Conservation (phyloP, 2,888 invertebrate genomes). For the Heliconius aoede region DNA sequence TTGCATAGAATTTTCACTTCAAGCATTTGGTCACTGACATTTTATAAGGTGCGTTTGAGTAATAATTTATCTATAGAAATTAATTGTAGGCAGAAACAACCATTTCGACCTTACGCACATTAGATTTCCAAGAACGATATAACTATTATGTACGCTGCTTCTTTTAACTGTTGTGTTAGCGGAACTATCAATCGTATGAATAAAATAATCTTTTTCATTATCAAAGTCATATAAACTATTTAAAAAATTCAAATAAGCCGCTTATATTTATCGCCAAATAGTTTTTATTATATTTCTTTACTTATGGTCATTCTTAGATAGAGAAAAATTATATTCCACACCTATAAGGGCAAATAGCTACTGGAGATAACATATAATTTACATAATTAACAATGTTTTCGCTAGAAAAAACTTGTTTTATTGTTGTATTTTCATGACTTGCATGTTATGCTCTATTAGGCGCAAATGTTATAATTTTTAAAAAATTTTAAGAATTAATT, state of each 20-base stretch:
- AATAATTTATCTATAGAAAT: no score
- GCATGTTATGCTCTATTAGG: background rate
- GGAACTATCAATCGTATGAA: background rate
- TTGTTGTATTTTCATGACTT: background rate
- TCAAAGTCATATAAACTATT: background rate
- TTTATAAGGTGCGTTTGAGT: no score
- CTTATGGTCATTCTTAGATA: background rate
- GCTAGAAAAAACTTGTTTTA: slow-evolving; percentile 11
- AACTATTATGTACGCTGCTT: background rate
- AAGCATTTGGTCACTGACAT: no score
- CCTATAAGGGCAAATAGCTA: no score
- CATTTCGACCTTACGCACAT: background rate
- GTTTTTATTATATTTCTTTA: background rate
- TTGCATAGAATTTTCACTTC: no score
- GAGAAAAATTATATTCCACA: no score
- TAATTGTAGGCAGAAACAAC: background rate
- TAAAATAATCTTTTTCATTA: background rate
- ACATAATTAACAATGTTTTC: slow-evolving; percentile 17
- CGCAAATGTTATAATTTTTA: background rate
- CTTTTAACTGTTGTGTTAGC: no score
- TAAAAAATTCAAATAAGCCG: background rate
- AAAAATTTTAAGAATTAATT: no score
- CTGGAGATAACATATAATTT: background rate
- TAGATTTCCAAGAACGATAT: background rate
- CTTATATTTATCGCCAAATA: background rate